Conservation (phyloP, 2,888 invertebrate genomes). For the Biston stratarius region DNA sequence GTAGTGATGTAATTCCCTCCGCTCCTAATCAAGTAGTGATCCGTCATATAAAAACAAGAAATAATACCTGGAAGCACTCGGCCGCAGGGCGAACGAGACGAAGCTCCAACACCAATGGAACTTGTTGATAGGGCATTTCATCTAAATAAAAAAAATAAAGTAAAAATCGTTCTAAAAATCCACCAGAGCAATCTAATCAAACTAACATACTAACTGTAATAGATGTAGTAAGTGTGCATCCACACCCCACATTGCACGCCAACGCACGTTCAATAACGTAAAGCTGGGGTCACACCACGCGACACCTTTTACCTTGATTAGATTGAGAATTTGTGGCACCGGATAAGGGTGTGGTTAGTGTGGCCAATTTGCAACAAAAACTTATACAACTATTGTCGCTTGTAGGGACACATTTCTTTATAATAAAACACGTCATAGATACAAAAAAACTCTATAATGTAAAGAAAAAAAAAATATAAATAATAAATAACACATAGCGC, state of each 20-base stretch:
- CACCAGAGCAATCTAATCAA: constrained; percentile 31
- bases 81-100: no score
- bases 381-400: background rate
- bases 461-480: no score
- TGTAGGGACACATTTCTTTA: background rate
- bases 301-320: constrained; percentile 58
- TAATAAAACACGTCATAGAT: no score
- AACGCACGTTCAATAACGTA: constrained; percentile 40
- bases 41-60: no score
- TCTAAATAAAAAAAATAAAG: background rate
- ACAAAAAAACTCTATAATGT: no score
- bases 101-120: no score
- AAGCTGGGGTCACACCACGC: constrained; percentile 51
- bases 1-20: no score
- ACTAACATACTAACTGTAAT: constrained; percentile 15
- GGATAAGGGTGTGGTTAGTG: constrained; percentile 38
- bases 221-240: constrained; percentile 22
- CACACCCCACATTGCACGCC: constrained; percentile 23
- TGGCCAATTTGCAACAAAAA: background rate
- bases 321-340: constrained; percentile 40
- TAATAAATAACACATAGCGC: no score
- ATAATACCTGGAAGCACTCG: no score
- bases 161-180: constrained; percentile 16
- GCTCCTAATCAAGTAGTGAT: no score
- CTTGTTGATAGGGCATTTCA: no score